A percentile compares a stretch with the other conserved stretches of the same genome.
These are phyloP conservation scores for Meleagris gallopavo DNA, from an alignment of 2,113 vertebrate genomes.

Conservation along the genomic window DNA sequence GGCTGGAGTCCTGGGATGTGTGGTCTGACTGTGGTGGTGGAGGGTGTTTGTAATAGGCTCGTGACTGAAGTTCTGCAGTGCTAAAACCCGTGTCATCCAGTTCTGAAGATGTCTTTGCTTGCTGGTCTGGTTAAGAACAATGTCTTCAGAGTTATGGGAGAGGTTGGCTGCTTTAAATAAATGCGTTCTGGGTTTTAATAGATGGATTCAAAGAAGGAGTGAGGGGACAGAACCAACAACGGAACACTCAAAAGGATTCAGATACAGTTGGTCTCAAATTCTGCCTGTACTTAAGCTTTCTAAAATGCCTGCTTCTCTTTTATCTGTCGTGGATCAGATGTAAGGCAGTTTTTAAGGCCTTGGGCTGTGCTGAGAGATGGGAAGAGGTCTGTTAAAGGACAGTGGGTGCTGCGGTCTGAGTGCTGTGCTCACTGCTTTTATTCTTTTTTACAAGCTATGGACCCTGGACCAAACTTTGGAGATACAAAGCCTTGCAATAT, in stretches of 20 bases:
- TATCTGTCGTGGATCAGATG: not conserved
- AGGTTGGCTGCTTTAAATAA: not conserved
- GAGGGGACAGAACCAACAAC: not conserved
- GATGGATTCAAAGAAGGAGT: accelerated
- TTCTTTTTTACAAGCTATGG: not conserved
- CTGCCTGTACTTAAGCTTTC: not conserved
- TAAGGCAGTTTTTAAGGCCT: not conserved
- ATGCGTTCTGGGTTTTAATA: not conserved
- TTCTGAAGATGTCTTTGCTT: not conserved
- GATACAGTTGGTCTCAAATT: not conserved
- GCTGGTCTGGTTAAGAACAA: not conserved
- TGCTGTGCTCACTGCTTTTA: not conserved
- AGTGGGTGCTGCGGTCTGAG: not conserved
- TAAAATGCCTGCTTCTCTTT: not conserved
- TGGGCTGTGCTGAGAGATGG: not conserved
- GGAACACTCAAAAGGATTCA: not conserved
- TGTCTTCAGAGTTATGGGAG: accelerated
- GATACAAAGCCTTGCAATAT: not conserved
- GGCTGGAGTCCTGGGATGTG: not conserved
- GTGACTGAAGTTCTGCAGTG: not conserved
- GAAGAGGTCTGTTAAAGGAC: not conserved
- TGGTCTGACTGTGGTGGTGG: not conserved
- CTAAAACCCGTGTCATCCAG: not conserved
- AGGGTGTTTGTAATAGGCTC: not conserved
- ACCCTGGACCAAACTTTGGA: not conserved